Evolutionary conservation across 2,797 vertebrate species (phyloP), one percentile per base, ranked within the genome.

Genomic region (Aphelocoma californica): DNA sequence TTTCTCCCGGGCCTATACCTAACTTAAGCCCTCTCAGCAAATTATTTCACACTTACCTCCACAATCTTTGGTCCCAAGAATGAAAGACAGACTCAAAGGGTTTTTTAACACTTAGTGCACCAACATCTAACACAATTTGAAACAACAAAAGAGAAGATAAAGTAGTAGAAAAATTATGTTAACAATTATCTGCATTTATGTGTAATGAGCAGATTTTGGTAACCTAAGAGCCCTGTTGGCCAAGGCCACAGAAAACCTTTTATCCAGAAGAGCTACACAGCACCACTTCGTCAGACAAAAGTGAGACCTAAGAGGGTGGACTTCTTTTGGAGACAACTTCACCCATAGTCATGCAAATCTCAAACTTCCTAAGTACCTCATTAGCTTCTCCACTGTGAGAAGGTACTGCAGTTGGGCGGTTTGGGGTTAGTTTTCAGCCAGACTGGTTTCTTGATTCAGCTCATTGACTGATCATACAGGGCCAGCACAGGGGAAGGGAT

Each of bases 31-130:
- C n/a, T 54, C 71, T 61, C 86, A 71, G 57, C 67, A 87, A 90
- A 71, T 74, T 90, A 92, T 19, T 95, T 90, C 86, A 96, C 78
- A 31, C 61, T 85, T 92, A 82, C 53, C 80, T 92, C 53, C 74
- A 81, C 7, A 5, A 48, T 71, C 38, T 48, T 53, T 90, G 44
- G 78, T 72, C 14, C 0, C 47, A 50, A 86, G 78, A 96, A 95
- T 10, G 40, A 93, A 86, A 67, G n/a, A 73, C 53, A 65, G 36
- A 70, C 51, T 77, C 44, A 64, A 50, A 36, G 23, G 7, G 0
- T 4, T 31, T 71, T 93, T 85, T 80, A 92, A 93, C 74, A 48
- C 32, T 79, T 69, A 56, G 14, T 10, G 47, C 14, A 53, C 54
- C 70, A 73, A 64, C 11, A 75, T 28, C 19, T 53, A 84, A 64